phyloP scores from a whole-genome alignment of 1,140 invertebrate genomes.

The Pseudomyrmex concolor region DNA sequence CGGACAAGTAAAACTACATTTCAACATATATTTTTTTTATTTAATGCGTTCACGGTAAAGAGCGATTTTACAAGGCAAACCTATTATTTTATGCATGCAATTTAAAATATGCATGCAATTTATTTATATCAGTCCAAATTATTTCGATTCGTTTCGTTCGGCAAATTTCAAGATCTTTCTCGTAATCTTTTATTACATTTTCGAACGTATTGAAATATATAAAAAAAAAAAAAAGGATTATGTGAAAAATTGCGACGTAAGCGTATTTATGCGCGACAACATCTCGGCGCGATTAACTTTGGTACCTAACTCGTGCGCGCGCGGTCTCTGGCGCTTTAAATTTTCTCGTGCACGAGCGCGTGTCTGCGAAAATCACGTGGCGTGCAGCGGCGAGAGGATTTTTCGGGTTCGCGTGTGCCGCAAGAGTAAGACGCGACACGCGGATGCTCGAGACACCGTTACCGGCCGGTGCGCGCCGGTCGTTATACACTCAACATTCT shows the following conservation, averaged over 20 bases:
- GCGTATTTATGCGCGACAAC: background rate
- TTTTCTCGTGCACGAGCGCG: slow-evolving; percentile 24
- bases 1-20: slow-evolving; percentile 12
- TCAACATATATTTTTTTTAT: background rate
- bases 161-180: background rate
- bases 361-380: slow-evolving; percentile 55
- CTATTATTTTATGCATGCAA: background rate
- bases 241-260: too few relatives aligned
- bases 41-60: too few relatives aligned
- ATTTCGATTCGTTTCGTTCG: background rate
- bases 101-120: background rate
- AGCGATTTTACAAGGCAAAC: background rate
- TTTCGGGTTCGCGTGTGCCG: slow-evolving; percentile 69
- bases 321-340: slow-evolving; percentile 1
- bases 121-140: background rate
- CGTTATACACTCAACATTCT: slow-evolving; percentile 83
- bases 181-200: background rate
- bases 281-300: slow-evolving; percentile 18
- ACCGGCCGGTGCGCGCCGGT: slow-evolving; percentile 70
- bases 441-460: slow-evolving; percentile 71
- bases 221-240: too few relatives aligned
- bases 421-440: slow-evolving; percentile 71
- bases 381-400: slow-evolving; percentile 59
- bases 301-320: too few relatives aligned
- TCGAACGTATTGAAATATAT: too few relatives aligned